Conservation (phyloP, 2,797 vertebrate genomes). For the Fratercula arctica region DNA sequence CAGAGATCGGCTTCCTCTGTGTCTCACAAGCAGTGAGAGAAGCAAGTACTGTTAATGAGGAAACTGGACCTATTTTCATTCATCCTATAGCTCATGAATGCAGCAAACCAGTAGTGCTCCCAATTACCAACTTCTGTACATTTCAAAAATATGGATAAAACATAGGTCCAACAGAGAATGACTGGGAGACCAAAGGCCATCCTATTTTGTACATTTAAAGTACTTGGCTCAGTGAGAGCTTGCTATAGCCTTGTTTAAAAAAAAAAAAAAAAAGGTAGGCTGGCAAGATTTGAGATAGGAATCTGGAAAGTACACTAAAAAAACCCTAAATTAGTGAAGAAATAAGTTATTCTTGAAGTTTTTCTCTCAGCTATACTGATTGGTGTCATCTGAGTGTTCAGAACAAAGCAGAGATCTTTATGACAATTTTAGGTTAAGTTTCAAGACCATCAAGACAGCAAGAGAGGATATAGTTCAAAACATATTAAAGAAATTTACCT, state of each 20-base stretch:
- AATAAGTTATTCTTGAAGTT: not conserved
- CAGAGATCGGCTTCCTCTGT: not conserved
- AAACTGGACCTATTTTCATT: not conserved
- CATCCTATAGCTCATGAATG: not conserved
- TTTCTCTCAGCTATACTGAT: not conserved
- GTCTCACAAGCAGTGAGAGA: not conserved
- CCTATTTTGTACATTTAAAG: not conserved
- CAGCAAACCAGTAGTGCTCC: not conserved
- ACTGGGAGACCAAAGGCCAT: not conserved
- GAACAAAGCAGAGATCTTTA: not conserved
- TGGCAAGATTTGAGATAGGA: not conserved
- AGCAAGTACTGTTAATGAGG: not conserved
- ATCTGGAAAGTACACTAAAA: not conserved
- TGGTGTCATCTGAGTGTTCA: not conserved
- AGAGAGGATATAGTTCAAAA: not conserved
- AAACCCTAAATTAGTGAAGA: accelerated
- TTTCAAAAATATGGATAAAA: not conserved
- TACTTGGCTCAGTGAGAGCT: not conserved
- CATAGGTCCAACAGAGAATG: not conserved
- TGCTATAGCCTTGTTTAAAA: not conserved
- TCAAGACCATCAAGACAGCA: not conserved
- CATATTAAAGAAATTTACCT: not conserved
- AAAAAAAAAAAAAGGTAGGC: not conserved
- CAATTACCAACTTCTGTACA: not conserved
- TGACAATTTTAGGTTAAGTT: not conserved